phyloP scores from a whole-genome alignment of 2,888 invertebrate species.

The Hirtodrosophila histrioides region DNA sequence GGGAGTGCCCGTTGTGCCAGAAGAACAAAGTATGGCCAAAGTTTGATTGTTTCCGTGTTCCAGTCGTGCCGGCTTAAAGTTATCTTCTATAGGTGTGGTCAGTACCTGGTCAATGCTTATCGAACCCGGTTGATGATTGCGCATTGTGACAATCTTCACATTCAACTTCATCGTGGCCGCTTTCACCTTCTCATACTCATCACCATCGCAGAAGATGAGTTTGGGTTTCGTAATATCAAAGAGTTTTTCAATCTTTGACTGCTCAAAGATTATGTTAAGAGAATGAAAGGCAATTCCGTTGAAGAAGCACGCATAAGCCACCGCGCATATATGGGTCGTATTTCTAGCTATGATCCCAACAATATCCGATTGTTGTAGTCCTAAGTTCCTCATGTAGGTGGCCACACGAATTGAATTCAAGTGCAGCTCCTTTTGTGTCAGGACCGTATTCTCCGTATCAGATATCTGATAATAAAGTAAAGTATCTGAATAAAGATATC shows the following conservation, averaged over 20 bases:
- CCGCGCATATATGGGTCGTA: constrained; percentile 50
- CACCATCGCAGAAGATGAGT: constrained; percentile 37
- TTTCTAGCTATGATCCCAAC: constrained; percentile 60
- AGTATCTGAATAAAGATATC: no score
- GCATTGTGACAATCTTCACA: constrained; percentile 24
- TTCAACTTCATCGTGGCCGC: constrained; percentile 12
- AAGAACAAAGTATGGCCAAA: constrained; percentile 69
- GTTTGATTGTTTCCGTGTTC: constrained; percentile 57
- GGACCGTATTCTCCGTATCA: constrained; percentile 31
- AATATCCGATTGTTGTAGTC: constrained; percentile 53
- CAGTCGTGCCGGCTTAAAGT: constrained; percentile 42
- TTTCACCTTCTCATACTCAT: constrained; percentile 20
- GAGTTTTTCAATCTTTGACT: constrained; percentile 29
- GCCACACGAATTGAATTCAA: constrained; percentile 49
- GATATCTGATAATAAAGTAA: constrained; percentile 32
- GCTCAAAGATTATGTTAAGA: constrained; percentile 29
- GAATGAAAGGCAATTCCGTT: constrained; percentile 51
- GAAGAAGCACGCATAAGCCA: constrained; percentile 53
- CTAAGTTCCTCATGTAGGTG: constrained; percentile 33
- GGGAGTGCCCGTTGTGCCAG: constrained; percentile 73
- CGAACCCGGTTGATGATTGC: constrained; percentile 13
- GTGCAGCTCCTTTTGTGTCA: constrained; percentile 38
- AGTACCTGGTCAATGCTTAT: no score
- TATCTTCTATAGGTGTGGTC: no score
- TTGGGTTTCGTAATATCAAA: constrained; percentile 49